Evolutionary conservation across 2,113 vertebrate species (phyloP).

Genomic region (Syngnathoides biaculeatus): DNA sequence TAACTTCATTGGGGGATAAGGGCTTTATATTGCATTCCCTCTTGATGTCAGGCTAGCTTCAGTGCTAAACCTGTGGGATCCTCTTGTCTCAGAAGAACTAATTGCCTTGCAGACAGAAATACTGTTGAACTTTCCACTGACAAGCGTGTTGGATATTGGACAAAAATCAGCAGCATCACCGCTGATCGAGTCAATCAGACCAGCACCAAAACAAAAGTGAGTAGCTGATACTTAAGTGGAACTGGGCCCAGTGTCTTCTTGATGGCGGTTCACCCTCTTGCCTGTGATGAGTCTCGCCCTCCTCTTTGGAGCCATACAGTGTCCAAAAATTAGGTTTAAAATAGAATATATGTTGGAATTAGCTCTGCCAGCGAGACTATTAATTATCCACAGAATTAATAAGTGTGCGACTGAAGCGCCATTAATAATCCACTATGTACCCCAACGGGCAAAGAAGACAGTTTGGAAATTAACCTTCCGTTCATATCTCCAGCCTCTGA

Average conservation of each 20-base stretch:
- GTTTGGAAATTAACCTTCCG: constrained; percentile 38
- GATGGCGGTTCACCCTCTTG: constrained; percentile 5
- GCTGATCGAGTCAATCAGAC: constrained; percentile 39
- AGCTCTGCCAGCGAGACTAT: constrained; percentile 21
- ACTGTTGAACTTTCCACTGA: constrained; percentile 28
- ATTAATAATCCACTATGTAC: constrained; percentile 30
- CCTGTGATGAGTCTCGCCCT: neutral
- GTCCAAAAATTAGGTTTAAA: neutral
- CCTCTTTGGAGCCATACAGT: neutral
- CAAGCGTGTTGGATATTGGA: constrained; percentile 18
- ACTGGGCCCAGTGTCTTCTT: constrained; percentile 11
- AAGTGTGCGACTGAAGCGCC: constrained; percentile 28
- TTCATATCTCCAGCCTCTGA: constrained; percentile 32
- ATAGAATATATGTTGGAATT: constrained; percentile 20
- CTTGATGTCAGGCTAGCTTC: constrained; percentile 4
- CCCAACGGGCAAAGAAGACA: constrained; percentile 29
- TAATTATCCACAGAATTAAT: constrained; percentile 32
- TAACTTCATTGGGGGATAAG: no score
- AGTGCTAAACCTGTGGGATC: constrained; percentile 52
- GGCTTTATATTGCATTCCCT: neutral
- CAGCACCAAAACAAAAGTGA: constrained; percentile 35
- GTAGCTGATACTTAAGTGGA: constrained; percentile 7
- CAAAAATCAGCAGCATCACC: constrained; percentile 16
- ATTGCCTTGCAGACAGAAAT: neutral
- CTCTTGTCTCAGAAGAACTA: constrained; percentile 17